These are phyloP conservation scores for Nothoprocta perdicaria DNA, from an alignment of 2,113 vertebrate species.

Conservation along the genomic window DNA sequence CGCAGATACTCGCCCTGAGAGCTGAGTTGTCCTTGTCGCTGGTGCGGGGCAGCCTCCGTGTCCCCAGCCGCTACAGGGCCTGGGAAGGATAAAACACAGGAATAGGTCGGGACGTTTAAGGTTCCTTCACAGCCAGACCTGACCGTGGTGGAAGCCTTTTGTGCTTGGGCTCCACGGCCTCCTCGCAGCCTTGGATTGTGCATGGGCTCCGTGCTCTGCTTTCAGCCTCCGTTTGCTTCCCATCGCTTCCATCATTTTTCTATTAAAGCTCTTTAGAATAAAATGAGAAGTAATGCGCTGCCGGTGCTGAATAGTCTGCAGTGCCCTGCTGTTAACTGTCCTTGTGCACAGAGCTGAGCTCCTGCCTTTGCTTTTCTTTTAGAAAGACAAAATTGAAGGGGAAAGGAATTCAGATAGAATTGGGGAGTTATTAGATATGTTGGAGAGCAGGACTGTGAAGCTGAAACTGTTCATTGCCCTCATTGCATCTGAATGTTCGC, in stretches of 20 bases:
- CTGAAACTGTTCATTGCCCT: neutral
- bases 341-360: neutral
- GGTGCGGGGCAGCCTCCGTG: neutral
- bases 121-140: constrained; percentile 13
- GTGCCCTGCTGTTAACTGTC: neutral
- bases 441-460: neutral
- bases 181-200: neutral
- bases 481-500: rapidly evolving
- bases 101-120: neutral
- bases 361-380: neutral
- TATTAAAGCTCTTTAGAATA: neutral
- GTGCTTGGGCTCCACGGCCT: neutral
- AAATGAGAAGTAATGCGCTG: neutral
- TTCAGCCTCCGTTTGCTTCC: neutral
- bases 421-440: neutral
- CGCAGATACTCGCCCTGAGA: neutral
- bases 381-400: neutral
- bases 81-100: neutral
- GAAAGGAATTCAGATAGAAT: neutral
- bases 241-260: neutral
- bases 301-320: neutral
- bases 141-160: neutral
- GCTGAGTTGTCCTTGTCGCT: neutral
- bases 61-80: constrained; percentile 4
- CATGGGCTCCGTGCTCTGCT: neutral